These are phyloP conservation scores for Sebastiscus albofasciatus DNA, from an alignment of 2,797 vertebrate species.

Conservation along the genomic window DNA sequence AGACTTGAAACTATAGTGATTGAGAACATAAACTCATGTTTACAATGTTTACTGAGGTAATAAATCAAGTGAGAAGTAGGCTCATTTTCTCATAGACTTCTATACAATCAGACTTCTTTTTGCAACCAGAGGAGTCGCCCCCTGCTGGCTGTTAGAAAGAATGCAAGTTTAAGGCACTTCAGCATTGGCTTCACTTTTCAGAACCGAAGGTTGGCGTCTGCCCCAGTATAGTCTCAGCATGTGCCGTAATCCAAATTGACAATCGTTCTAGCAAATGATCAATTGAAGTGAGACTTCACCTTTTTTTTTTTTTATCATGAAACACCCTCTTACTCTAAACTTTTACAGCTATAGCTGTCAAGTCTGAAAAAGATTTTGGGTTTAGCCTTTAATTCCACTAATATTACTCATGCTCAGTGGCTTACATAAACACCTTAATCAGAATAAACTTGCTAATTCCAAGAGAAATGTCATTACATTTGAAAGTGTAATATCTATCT, in stretches of 20 bases:
- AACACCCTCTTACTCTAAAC: neutral
- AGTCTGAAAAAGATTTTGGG: neutral
- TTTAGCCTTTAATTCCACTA: neutral
- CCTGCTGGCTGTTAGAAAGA: no score
- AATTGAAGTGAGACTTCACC: neutral
- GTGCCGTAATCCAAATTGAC: neutral
- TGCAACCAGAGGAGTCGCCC: no score
- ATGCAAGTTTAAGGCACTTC: no score
- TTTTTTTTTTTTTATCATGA: neutral
- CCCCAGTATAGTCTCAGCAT: no score
- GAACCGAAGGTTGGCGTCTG: no score
- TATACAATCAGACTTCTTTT: no score
- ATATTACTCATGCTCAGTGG: neutral
- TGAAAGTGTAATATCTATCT: constrained; percentile 24
- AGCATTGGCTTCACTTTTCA: no score
- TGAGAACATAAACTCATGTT: no score
- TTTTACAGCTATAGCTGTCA: neutral
- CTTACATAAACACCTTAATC: neutral
- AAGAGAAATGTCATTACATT: constrained; percentile 17
- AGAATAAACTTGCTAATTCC: constrained; percentile 9
- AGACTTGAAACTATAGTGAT: no score
- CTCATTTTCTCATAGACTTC: no score
- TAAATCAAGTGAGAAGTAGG: no score
- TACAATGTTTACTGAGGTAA: no score
- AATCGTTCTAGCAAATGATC: neutral